phyloP scores from a whole-genome alignment of 2,113 vertebrate species.

The Scatophagus argus region DNA sequence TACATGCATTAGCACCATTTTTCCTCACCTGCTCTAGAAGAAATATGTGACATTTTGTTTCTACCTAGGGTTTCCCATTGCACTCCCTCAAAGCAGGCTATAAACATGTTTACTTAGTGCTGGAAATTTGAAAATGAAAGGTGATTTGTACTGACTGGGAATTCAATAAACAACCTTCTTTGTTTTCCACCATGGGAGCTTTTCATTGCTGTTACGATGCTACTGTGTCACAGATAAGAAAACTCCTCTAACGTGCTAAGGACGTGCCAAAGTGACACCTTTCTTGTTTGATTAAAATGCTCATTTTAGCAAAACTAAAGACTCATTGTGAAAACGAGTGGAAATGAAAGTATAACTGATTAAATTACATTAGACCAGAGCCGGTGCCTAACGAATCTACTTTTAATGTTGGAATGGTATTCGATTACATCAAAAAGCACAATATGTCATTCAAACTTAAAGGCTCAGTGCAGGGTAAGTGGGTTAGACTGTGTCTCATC shows the following conservation, averaged over 20 bases:
- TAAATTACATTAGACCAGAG: not conserved
- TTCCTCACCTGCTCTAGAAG: not conserved
- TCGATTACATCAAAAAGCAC: not conserved
- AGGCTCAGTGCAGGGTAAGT: not conserved
- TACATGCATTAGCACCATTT: not conserved
- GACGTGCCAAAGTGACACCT: not conserved
- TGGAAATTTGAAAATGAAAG: not conserved
- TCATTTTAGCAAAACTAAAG: not conserved
- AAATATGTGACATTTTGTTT: too few species aligned
- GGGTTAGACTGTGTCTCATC: not conserved
- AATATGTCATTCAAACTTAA: not conserved
- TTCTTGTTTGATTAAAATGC: conserved; percentile 13
- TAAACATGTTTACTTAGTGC: not conserved
- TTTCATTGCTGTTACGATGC: conserved; percentile 4
- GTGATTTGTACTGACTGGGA: conserved; percentile 14
- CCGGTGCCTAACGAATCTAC: not conserved
- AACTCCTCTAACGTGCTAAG: not conserved
- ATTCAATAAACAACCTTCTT: conserved; percentile 52
- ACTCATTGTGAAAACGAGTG: conserved; percentile 2
- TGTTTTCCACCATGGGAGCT: not conserved
- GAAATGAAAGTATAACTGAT: conserved; percentile 12
- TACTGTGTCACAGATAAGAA: conserved; percentile 10
- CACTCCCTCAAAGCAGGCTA: not conserved
- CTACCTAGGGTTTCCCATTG: not conserved
- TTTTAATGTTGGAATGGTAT: not conserved